Percentiles rank a stretch among this genome's conserved stretches.
Conservation (phyloP, 2,888 invertebrate genomes). For the Melinaea marsaeus region DNA sequence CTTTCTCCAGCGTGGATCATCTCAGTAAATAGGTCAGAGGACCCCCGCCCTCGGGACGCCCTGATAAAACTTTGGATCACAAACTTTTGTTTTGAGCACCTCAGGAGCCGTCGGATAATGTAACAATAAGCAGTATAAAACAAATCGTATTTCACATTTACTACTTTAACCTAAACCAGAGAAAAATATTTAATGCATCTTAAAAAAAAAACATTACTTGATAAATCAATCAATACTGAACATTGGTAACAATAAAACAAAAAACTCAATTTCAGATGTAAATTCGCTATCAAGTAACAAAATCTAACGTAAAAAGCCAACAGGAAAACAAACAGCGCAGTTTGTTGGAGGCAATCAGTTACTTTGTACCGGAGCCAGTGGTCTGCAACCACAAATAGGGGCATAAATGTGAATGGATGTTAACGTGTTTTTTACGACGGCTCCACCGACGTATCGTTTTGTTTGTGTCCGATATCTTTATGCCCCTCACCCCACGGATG, state of each 20-base stretch:
- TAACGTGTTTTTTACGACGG: conserved; percentile 77
- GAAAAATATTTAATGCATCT: too few species aligned
- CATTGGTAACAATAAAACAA: neutral
- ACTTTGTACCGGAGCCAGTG: conserved; percentile 65
- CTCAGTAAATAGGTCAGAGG: conserved; percentile 73
- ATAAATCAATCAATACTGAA: too few species aligned
- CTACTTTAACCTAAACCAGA: neutral
- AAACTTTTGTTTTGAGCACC: conserved; percentile 77
- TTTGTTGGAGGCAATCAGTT: conserved; percentile 65
- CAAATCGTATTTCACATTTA: neutral
- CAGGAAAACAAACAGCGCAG: conserved; percentile 48
- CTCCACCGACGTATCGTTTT: conserved; percentile 72
- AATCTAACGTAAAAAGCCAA: conserved; percentile 27
- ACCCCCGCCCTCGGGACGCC: conserved; percentile 54
- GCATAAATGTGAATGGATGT: conserved; percentile 76
- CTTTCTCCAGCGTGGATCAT: conserved; percentile 49
- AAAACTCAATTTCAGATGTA: conserved; percentile 4
- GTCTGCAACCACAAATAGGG: conserved; percentile 65
- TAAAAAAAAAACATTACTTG: too few species aligned
- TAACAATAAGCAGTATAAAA: conserved; percentile 33
- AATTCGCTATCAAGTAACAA: conserved; percentile 7
- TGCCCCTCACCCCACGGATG: conserved; percentile 57
- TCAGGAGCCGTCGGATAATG: conserved; percentile 42
- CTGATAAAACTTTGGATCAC: conserved; percentile 65
- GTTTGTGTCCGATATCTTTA: conserved; percentile 74